phyloP scores from a whole-genome alignment of 2,113 vertebrate species.

The Galbula dea region DNA sequence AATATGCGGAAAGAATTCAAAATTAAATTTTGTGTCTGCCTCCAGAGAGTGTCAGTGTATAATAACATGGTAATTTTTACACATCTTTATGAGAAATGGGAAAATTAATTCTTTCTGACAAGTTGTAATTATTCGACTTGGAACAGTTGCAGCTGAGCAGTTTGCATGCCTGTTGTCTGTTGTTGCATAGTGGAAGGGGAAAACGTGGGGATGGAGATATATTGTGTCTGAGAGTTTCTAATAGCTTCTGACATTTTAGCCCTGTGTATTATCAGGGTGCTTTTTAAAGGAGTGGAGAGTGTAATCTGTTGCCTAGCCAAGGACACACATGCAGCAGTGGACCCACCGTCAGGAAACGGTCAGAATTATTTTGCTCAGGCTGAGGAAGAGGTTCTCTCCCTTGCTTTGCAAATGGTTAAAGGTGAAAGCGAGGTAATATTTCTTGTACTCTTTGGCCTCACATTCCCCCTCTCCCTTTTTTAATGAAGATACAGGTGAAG shows the following conservation, averaged over 20 bases:
- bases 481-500: background rate
- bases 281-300: constrained; percentile 62
- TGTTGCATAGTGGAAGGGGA: constrained; percentile 80
- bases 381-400: background rate
- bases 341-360: background rate
- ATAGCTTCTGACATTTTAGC: constrained; percentile 82
- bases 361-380: background rate
- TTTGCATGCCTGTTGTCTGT: constrained; percentile 94
- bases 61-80: constrained; percentile 99
- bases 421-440: background rate
- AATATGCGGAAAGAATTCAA: constrained; percentile 99
- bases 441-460: background rate
- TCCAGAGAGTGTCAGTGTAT: constrained; percentile 99
- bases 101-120: constrained; percentile 99
- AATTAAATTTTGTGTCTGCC: constrained; percentile 99
- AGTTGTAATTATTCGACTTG: constrained; percentile 99
- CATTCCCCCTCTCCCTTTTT: background rate
- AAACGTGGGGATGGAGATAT: constrained; percentile 79
- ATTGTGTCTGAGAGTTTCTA: constrained; percentile 79
- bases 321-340: background rate
- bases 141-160: constrained; percentile 99
- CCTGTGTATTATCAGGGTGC: constrained; percentile 76
- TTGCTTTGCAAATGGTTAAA: background rate
- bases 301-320: constrained; percentile 58
- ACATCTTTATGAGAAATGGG: constrained; percentile 99